Base-by-base conservation (phyloP, 2,888 invertebrate genomes). In the Blera fallax region DNA sequence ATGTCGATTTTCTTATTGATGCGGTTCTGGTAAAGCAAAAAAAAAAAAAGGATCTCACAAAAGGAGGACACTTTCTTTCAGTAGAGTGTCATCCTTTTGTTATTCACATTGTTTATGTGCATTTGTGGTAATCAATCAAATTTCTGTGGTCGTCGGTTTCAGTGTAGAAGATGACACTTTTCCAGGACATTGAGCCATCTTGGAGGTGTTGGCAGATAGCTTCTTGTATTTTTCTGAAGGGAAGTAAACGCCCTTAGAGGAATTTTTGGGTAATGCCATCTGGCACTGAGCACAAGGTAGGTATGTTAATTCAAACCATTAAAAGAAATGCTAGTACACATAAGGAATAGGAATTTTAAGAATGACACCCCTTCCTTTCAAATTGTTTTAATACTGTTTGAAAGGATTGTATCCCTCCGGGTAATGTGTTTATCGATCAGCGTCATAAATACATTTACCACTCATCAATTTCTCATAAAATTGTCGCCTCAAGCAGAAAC, bases 381-480 rank as follows among this genome's bases (percentile, higher is more conserved):
- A 14, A 50, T 48, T 50, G 18, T 32, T 21, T 24, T 24, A 34
- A 65, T 65, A 48, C 24, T 50, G 62, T 29, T 8, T n/a, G 14
- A 16, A 2, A 4, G 14, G 24, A 34, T 1, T n/a, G n/a, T 43
- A 6, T 24, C 24, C 62, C 58, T 24, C 6, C 8, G 54, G 74
- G 54, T 62, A 14, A 43, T 54, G 21, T 24, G 14, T 45, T 43
- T 54, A 62, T 81, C 45, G 67, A 69, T 70, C 37, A 43, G 52
- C 67, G 54, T 56, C 34, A 69, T 73, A 70, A 64, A 81, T 69
- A 62, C 56, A 37, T 48, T 64, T 16, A 45, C 73, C 77, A 34
- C 62, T 74, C 74, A 73, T 81, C 80, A 69, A 64, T 50, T 70
- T 50, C 64, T 60, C 77, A 82, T 70, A 64, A 82, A 82, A 70